Evolutionary conservation across 2,113 vertebrate genomes (phyloP), one percentile per base, ranked within the genome.

Genomic region (Cheirogaleus medius): DNA sequence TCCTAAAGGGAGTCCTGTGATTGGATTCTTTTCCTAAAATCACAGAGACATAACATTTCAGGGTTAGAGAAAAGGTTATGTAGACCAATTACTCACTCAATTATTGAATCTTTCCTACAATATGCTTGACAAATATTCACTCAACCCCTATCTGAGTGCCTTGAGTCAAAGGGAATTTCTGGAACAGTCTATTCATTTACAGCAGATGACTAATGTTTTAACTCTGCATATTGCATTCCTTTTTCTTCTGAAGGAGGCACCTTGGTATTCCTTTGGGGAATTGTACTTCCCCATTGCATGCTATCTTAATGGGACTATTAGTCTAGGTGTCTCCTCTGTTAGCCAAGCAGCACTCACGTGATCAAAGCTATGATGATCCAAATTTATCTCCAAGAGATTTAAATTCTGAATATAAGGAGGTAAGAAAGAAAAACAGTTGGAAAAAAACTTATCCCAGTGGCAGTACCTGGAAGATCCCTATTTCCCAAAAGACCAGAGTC

Each of bases 111-210:
- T 77, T 96, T 60, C 80, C 56, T 77, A 80, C 66, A 47, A 66
- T 15, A 34, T 58, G 21, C 25, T 73, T 94, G 80, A 87, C 84
- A 97, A 95, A 97, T 80, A 90, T 21, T 76, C 68, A 89, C 18
- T 82, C 68, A 83, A 32, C 4, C 5, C 13, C 68, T 8, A 52
- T 25, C 63, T 52, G 37, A 25, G 3, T 37, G 8, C 47, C n/a
- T 74, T 77, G 78, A 96, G 29, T 76, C 34, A 95, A 85, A 88
- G 29, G 27, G 25, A 89, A 94, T 91, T 95, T 97, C 95, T 95
- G 42, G 81, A 93, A 93, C 17, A 69, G 56, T 73, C 76, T 93
- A 58, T 77, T 27, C 15, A 77, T 85, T 85, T 96, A 39, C 44
- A 84, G 47, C 58, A 69, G 73, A 83, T 64, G 44, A 93, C 25